Percentiles rank a stretch among this genome's conserved stretches.
phyloP scores from a whole-genome alignment of 2,113 vertebrate species.

The Heterocephalus glaber region DNA sequence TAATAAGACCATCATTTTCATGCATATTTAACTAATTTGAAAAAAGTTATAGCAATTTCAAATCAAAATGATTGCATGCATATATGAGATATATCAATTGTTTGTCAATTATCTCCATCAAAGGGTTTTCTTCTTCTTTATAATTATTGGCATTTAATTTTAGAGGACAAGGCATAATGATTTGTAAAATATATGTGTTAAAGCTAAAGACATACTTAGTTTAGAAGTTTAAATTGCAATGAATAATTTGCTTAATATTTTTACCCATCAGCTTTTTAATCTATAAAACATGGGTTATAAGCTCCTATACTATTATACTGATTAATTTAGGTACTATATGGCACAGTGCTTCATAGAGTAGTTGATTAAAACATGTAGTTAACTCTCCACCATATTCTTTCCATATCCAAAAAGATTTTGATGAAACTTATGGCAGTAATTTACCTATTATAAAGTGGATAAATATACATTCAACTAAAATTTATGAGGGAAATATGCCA shows the following conservation, averaged over 20 bases:
- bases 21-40: neutral
- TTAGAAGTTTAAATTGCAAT: neutral
- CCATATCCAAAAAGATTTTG: neutral
- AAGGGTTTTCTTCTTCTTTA: neutral
- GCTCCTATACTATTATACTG: neutral
- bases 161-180: neutral
- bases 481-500: neutral
- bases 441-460: neutral
- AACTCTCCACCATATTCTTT: neutral
- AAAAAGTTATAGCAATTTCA: neutral
- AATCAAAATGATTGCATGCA: neutral
- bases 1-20: neutral
- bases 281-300: neutral
- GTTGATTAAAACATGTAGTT: neutral
- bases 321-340: neutral
- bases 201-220: neutral
- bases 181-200: neutral
- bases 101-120: neutral
- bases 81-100: neutral
- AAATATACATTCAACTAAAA: neutral
- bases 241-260: neutral
- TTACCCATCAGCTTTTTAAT: neutral
- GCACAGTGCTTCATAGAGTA: neutral
- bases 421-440: slow-evolving; percentile 3
- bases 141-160: neutral